Evolutionary conservation across 2,113 vertebrate species (phyloP).

Genomic region (Onychostoma macrolepis): DNA sequence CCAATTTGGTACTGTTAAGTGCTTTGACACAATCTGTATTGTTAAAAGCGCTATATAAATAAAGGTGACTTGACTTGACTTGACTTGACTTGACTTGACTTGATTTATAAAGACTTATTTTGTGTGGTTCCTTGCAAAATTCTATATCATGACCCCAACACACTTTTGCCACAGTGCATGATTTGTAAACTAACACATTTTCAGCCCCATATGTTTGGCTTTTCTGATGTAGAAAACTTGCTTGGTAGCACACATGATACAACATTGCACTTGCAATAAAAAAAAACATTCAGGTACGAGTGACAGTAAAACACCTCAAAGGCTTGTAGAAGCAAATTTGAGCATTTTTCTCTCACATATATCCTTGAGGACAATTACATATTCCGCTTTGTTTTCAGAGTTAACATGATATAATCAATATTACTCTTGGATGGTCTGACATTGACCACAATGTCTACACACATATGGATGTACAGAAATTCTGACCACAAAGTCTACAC

Average conservation of each 20-base stretch:
- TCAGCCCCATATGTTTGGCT: neutral
- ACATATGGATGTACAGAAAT: neutral
- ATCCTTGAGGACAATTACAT: too few species aligned
- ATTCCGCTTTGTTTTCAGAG: neutral
- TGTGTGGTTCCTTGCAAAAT: too few species aligned
- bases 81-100: too few species aligned
- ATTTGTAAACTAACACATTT: too few species aligned
- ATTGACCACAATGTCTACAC: neutral
- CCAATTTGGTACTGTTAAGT: too few species aligned
- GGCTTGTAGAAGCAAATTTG: neutral
- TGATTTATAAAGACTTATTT: too few species aligned
- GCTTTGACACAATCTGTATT: too few species aligned
- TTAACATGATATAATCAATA: neutral
- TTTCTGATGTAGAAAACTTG: neutral
- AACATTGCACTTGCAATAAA: neutral
- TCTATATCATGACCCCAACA: too few species aligned
- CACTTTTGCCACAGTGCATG: too few species aligned
- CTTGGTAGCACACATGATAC: neutral
- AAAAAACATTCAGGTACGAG: neutral
- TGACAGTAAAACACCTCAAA: neutral
- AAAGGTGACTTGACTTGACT: too few species aligned
- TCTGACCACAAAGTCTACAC: neutral
- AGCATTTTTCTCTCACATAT: neutral
- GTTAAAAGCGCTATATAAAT: too few species aligned
- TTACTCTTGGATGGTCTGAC: neutral